Conservation (phyloP, 2,797 vertebrate species). For the Notamacropus eugenii region DNA sequence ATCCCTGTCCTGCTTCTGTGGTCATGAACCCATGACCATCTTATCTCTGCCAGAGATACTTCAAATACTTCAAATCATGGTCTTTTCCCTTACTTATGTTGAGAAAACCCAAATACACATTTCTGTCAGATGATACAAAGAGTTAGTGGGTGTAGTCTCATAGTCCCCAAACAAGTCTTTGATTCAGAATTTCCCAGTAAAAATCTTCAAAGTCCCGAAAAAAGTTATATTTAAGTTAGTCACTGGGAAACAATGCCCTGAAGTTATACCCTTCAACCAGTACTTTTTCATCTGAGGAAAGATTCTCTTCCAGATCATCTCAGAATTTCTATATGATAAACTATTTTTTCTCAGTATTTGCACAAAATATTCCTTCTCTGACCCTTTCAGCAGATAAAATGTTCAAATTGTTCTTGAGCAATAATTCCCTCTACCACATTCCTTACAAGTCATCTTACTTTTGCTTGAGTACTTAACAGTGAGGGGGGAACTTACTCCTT, state of each 20-base stretch:
- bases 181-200: neutral
- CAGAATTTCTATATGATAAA: neutral
- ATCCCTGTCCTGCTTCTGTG: neutral
- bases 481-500: neutral
- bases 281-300: neutral
- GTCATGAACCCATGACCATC: neutral
- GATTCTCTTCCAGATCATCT: neutral
- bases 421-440: neutral
- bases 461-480: neutral
- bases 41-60: neutral
- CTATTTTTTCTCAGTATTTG: neutral
- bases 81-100: neutral
- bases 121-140: neutral
- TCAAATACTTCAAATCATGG: neutral
- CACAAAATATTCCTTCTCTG: neutral
- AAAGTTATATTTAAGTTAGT: neutral
- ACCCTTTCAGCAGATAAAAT: neutral
- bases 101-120: neutral
- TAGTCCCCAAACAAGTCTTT: neutral
- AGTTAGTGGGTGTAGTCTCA: neutral
- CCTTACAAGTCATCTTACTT: neutral
- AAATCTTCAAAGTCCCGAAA: neutral
- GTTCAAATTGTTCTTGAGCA: neutral
- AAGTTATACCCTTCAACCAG: neutral
- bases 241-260: neutral